Percentiles rank a stretch among this genome's conserved stretches.
Evolutionary conservation across 2,888 invertebrate species (phyloP).

Genomic region (Macaria notata): DNA sequence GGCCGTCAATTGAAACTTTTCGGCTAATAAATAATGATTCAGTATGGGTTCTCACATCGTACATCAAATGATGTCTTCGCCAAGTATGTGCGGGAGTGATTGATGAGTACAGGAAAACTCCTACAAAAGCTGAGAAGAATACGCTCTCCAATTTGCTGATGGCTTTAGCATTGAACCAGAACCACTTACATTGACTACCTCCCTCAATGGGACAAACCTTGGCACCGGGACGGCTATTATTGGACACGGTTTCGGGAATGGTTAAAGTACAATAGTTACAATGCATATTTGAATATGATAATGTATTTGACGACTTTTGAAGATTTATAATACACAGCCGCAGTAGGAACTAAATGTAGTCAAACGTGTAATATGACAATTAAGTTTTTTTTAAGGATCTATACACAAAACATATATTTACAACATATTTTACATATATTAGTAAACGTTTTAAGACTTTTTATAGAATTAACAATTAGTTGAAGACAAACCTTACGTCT

Average conservation of each 20-base stretch:
- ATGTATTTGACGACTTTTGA: too few species aligned
- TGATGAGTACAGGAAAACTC: slow-evolving; percentile 42
- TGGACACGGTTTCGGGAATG: background rate
- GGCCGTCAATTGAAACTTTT: slow-evolving; percentile 3
- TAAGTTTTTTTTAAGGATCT: too few species aligned
- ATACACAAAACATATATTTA: too few species aligned
- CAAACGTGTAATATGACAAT: too few species aligned
- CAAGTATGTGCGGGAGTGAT: slow-evolving; percentile 42
- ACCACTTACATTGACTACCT: slow-evolving; percentile 17
- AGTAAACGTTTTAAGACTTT: too few species aligned
- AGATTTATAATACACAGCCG: too few species aligned
- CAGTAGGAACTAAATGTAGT: too few species aligned
- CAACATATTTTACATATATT: too few species aligned
- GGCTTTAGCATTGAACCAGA: slow-evolving; percentile 38
- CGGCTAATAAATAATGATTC: slow-evolving; percentile 4
- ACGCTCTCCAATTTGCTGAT: slow-evolving; percentile 49
- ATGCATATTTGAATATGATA: too few species aligned
- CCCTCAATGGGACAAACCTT: slow-evolving; percentile 13
- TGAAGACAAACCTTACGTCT: too few species aligned
- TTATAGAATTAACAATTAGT: too few species aligned
- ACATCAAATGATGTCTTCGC: slow-evolving; percentile 26
- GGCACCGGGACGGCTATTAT: slow-evolving; percentile 8
- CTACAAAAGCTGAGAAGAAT: slow-evolving; percentile 35
- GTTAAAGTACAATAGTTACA: too few species aligned
- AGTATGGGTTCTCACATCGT: slow-evolving; percentile 17